Conservation (phyloP, 2,888 invertebrate species). For the Caenorhabditis imperialis region DNA sequence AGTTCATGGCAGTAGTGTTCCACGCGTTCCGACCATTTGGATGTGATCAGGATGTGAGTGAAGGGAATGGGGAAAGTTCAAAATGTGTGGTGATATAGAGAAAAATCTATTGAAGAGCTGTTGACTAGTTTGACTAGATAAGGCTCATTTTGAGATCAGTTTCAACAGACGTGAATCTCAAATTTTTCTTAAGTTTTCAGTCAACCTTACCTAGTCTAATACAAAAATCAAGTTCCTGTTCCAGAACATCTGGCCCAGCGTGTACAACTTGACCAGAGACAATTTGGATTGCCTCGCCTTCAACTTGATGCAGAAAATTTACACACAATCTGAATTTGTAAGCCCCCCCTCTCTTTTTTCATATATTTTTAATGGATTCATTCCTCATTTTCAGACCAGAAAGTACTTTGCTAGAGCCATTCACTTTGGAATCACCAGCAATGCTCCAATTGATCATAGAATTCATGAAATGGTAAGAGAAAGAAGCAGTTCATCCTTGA, state of each 20-base stretch:
- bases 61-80: too few relatives aligned
- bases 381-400: constrained; percentile 23
- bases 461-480: constrained; percentile 47
- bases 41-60: constrained; percentile 47
- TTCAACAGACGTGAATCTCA: too few relatives aligned
- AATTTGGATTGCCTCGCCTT: constrained; percentile 43
- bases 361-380: background rate
- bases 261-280: constrained; percentile 36
- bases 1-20: constrained; percentile 30
- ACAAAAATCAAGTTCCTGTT: background rate
- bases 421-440: constrained; percentile 43
- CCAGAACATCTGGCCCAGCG: constrained; percentile 47
- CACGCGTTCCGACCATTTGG: constrained; percentile 47
- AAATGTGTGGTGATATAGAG: too few relatives aligned
- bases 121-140: too few relatives aligned
- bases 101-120: too few relatives aligned
- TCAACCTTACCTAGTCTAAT: too few relatives aligned
- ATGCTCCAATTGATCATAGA: constrained; percentile 41
- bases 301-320: constrained; percentile 33
- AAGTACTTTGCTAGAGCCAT: constrained; percentile 52
- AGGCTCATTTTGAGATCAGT: constrained; percentile 4
- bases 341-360: too few relatives aligned
- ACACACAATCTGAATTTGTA: constrained; percentile 42
- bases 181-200: too few relatives aligned
- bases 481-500: background rate